Base-by-base conservation (phyloP, 2,797 vertebrate species). In the Pterois miles region DNA sequence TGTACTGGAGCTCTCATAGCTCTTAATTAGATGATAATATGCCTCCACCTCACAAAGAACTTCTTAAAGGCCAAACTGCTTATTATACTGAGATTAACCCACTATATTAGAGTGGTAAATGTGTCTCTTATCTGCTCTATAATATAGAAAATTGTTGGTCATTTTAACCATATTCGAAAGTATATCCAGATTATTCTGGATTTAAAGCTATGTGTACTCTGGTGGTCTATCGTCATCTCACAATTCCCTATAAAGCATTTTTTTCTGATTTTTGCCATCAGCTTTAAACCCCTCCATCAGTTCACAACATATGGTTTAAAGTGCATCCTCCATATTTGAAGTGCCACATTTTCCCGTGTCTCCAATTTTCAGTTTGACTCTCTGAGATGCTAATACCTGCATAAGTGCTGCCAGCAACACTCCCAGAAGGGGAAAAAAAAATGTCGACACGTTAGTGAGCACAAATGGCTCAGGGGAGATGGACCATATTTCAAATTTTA, bases 301-400 rank as follows among this genome's bases (percentile, higher is more conserved):
- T 22, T 38, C 72, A 59, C 31, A 16, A 43, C 40, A n/a, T 40
- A 12, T 6, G 57, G 40, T 73, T 83, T 71, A 65, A 84, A 88
- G 65, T 81, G 59, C 65, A 76, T 53, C 82, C 75, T 79, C 56
- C 66, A 62, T 31, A 29, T 78, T n/a, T 79, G 33, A 81, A 83
- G 80, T 76, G 78, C 63, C 62, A 82, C 65, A 76, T 86, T 89
- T 86, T 31, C n/a, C 52, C 1, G 9, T 27, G 66, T 68, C 57
- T 69, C 58, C 54, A 69, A 84, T 81, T 81, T 72, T 36, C 74
- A 43, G 67, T 62, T 83, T 65, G 76, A 76, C 78, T 82, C 76
- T 85, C 60, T 53, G 58, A 85, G 59, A 60, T 63, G 72, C 36
- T 80, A 87, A 86, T 82, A 69, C 38, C 14, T 65, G 69, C 4